Evolutionary conservation across 2,888 invertebrate genomes (phyloP).

Genomic region (Lagria hirta): DNA sequence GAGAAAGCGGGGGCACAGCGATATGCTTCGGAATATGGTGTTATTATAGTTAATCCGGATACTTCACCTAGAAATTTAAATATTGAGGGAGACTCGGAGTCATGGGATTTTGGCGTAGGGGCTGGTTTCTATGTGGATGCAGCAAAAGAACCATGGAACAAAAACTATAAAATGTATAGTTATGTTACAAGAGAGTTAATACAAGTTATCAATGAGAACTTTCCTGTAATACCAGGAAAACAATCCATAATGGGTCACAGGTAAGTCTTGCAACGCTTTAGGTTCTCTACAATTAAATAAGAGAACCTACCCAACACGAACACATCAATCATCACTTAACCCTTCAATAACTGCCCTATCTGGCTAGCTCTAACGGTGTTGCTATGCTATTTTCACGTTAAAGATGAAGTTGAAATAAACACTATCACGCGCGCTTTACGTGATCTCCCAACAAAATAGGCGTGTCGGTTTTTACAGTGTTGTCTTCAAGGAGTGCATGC

Average conservation of each 20-base stretch:
- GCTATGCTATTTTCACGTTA: too few species aligned
- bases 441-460: too few species aligned
- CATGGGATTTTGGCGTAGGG: slow-evolving; percentile 92
- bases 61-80: slow-evolving; percentile 92
- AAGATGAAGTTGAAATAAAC: too few species aligned
- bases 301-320: slow-evolving; percentile 1
- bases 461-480: too few species aligned
- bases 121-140: slow-evolving; percentile 98
- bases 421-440: too few species aligned
- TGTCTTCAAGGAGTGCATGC: too few species aligned
- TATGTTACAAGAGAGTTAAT: slow-evolving; percentile 90
- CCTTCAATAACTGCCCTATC: too few species aligned
- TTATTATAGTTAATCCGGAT: slow-evolving; percentile 91
- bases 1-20: slow-evolving; percentile 94
- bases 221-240: slow-evolving; percentile 63
- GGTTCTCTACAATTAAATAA: too few species aligned
- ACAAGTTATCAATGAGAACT: slow-evolving; percentile 71
- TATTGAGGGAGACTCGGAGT: slow-evolving; percentile 87
- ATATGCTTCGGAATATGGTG: slow-evolving; percentile 81
- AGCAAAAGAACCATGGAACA: slow-evolving; percentile 85
- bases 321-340: too few species aligned
- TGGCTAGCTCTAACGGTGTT: too few species aligned
- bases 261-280: too few species aligned
- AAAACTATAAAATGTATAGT: slow-evolving; percentile 92
- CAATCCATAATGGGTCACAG: slow-evolving; percentile 82